phyloP scores from a whole-genome alignment of 2,113 vertebrate species.

The Cyrtonyx montezumae region DNA sequence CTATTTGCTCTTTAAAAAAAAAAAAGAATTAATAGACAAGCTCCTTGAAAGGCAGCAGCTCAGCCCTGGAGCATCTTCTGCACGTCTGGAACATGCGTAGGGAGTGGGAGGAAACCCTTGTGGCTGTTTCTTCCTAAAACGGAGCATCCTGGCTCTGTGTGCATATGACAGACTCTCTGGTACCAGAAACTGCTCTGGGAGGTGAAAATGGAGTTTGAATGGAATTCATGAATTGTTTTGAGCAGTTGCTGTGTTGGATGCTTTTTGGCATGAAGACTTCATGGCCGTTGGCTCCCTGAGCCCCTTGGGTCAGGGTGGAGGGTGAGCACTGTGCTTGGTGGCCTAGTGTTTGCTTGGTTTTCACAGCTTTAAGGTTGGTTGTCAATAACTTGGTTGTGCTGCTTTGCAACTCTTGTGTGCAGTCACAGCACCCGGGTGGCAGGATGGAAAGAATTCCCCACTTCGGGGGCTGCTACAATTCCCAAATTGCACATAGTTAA shows the following conservation, averaged over 20 bases:
- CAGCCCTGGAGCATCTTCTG: neutral
- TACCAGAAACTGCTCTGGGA: neutral
- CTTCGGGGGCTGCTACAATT: rapidly evolving
- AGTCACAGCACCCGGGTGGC: rapidly evolving
- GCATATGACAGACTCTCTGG: rapidly evolving
- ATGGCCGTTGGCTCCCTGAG: neutral
- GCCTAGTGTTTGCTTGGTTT: rapidly evolving
- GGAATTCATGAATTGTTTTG: rapidly evolving
- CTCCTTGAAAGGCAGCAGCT: neutral
- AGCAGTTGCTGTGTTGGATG: neutral
- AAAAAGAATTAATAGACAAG: neutral
- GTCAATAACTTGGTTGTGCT: rapidly evolving
- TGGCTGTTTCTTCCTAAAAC: rapidly evolving
- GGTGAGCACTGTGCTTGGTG: rapidly evolving
- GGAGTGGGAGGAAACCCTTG: neutral
- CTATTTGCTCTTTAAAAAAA: too few relatives aligned
- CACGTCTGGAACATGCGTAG: neutral
- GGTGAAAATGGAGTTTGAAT: neutral
- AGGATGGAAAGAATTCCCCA: neutral
- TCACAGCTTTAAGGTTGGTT: neutral
- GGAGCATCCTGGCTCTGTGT: neutral
- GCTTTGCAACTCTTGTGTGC: too few relatives aligned
- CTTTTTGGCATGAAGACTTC: neutral
- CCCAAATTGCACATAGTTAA: rapidly evolving
- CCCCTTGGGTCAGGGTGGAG: neutral